phyloP scores from a whole-genome alignment of 2,888 invertebrate genomes.

The Abrostola triplasia region DNA sequence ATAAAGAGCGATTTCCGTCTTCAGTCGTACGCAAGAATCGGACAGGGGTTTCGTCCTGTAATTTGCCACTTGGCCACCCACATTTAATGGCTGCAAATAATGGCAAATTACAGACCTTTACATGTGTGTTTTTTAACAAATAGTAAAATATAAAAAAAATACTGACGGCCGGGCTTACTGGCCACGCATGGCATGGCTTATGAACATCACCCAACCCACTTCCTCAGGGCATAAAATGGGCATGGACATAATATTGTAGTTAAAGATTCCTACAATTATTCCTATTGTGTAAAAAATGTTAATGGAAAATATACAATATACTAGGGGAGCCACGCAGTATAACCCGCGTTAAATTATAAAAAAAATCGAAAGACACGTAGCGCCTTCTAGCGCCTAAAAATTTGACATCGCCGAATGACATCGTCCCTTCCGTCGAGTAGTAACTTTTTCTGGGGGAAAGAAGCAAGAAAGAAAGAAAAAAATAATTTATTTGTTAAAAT shows the following conservation, averaged over 20 bases:
- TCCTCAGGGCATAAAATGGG: not conserved
- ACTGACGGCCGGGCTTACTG: conserved; percentile 17
- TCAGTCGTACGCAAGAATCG: conserved; percentile 3
- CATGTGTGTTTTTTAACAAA: conserved; percentile 8
- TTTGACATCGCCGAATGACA: too few species aligned
- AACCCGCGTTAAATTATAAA: too few species aligned
- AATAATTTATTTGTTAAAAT: too few species aligned
- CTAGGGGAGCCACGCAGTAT: too few species aligned
- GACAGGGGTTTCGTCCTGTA: conserved; percentile 14
- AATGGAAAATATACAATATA: too few species aligned
- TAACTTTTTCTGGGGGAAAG: too few species aligned
- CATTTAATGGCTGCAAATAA: conserved; percentile 7
- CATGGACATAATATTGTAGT: not conserved
- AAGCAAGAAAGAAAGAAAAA: too few species aligned
- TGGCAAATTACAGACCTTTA: conserved; percentile 15
- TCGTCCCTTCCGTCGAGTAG: too few species aligned
- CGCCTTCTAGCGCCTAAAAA: too few species aligned
- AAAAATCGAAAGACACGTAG: too few species aligned
- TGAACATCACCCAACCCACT: conserved; percentile 10
- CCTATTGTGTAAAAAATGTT: not conserved
- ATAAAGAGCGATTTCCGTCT: conserved; percentile 23
- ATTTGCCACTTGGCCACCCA: conserved; percentile 39
- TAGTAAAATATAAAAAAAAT: conserved; percentile 10
- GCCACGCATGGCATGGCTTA: conserved; percentile 8
- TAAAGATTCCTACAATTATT: not conserved